Conservation (phyloP, 2,888 invertebrate species). For the Epirrhoe tristata region DNA sequence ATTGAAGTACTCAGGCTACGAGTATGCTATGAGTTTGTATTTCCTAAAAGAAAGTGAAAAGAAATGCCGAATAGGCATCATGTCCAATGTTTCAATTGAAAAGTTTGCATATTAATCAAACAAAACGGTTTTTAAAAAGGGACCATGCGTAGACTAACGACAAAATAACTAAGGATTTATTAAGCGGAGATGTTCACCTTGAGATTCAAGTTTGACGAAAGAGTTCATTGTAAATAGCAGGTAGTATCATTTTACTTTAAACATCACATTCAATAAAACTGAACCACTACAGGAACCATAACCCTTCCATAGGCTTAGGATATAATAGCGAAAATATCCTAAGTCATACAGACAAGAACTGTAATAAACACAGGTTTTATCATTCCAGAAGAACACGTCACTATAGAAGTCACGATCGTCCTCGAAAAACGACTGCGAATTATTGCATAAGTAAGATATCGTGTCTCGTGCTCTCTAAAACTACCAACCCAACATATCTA, state of each 20-base stretch:
- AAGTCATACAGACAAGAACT: background rate
- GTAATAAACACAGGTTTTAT: no score
- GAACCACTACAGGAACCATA: background rate
- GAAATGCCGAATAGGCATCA: no score
- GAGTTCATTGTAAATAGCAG: constrained; percentile 3
- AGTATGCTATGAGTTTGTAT: no score
- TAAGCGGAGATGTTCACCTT: constrained; percentile 26
- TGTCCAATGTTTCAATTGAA: background rate
- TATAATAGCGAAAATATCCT: background rate
- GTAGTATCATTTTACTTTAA: constrained; percentile 8
- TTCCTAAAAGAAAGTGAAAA: no score
- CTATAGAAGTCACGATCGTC: background rate
- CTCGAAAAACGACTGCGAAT: background rate
- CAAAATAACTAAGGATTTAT: constrained; percentile 8
- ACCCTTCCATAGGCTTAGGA: no score
- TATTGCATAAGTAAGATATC: no score
- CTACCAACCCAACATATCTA: background rate
- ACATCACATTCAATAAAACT: background rate
- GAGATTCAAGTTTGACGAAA: constrained; percentile 15
- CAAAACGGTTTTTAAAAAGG: background rate
- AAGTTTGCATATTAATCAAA: background rate
- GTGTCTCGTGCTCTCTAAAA: background rate
- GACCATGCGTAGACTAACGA: background rate
- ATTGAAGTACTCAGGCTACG: no score
- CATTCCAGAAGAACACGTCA: no score